Evolutionary conservation across 1,140 invertebrate genomes (phyloP).

Genomic region (Drosophila insularis): DNA sequence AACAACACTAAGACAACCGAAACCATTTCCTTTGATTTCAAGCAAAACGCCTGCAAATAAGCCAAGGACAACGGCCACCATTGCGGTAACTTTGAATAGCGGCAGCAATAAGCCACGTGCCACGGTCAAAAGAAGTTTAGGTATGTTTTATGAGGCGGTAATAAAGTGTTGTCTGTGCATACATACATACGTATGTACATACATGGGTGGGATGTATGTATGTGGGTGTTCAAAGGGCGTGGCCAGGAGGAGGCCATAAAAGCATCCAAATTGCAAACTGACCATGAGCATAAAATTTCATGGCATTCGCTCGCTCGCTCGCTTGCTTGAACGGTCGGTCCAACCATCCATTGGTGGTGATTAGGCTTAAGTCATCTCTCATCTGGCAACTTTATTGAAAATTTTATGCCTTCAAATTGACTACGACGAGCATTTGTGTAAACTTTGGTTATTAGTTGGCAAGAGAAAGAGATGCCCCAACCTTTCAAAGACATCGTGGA

Average conservation of each 20-base stretch:
- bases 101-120: constrained; percentile 69
- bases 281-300: constrained; percentile 13
- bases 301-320: not conserved
- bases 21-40: constrained; percentile 46
- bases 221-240: not conserved
- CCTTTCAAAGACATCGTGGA: not conserved
- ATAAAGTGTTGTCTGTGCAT: constrained; percentile 39
- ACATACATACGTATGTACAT: not conserved
- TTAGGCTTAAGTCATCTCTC: constrained; percentile 57
- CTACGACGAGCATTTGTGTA: constrained; percentile 15
- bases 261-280: constrained; percentile 17
- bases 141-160: constrained; percentile 57
- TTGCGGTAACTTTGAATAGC: constrained; percentile 70
- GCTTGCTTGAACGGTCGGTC: not conserved
- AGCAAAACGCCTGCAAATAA: constrained; percentile 31
- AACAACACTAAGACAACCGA: constrained; percentile 39
- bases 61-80: constrained; percentile 69
- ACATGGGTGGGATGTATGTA: not conserved
- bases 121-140: constrained; percentile 77
- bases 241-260: constrained; percentile 5
- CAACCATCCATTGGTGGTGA: constrained; percentile 24
- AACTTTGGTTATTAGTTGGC: constrained; percentile 29
- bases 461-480: constrained; percentile 15
- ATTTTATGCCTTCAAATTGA: constrained; percentile 45
- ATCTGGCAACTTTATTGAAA: constrained; percentile 69